These are phyloP conservation scores for Heterotilapia buettikoferi DNA, from an alignment of 2,113 vertebrate genomes.

Conservation along the genomic window DNA sequence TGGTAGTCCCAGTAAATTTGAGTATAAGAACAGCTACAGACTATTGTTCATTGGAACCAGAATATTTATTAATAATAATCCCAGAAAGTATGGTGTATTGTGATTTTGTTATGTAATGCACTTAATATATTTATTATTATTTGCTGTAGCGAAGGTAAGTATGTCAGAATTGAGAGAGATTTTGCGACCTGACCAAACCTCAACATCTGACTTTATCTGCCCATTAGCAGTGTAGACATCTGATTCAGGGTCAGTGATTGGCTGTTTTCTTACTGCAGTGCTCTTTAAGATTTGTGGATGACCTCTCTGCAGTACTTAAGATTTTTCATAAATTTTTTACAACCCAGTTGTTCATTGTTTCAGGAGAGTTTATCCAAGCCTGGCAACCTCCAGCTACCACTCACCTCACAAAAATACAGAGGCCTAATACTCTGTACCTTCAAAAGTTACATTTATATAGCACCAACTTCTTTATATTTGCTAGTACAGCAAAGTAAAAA, in stretches of 20 bases:
- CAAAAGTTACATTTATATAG: not conserved
- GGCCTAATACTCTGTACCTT: fast-evolving
- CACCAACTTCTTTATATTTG: not conserved
- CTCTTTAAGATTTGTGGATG: not conserved
- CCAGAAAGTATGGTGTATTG: not conserved
- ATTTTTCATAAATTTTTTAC: not conserved
- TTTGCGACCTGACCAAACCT: not conserved
- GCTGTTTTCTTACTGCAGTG: not conserved
- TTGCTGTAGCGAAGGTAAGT: fast-evolving
- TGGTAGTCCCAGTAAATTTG: not conserved
- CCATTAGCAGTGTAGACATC: not conserved
- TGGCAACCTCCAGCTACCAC: not conserved
- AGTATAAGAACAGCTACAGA: not conserved
- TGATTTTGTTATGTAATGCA: not conserved
- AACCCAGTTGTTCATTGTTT: not conserved
- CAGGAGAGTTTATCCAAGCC: not conserved
- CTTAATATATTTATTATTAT: not conserved
- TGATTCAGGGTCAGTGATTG: not conserved
- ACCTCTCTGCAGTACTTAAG: not conserved
- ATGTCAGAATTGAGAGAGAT: not conserved
- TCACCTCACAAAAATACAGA: not conserved
- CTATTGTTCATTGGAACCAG: not conserved
- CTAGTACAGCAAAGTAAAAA: not conserved
- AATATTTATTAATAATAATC: not conserved
- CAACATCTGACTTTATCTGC: not conserved